Percentiles rank a stretch among this genome's conserved stretches.
Evolutionary conservation across 2,888 invertebrate genomes (phyloP).

Genomic region (Lithophane semibrunnea): DNA sequence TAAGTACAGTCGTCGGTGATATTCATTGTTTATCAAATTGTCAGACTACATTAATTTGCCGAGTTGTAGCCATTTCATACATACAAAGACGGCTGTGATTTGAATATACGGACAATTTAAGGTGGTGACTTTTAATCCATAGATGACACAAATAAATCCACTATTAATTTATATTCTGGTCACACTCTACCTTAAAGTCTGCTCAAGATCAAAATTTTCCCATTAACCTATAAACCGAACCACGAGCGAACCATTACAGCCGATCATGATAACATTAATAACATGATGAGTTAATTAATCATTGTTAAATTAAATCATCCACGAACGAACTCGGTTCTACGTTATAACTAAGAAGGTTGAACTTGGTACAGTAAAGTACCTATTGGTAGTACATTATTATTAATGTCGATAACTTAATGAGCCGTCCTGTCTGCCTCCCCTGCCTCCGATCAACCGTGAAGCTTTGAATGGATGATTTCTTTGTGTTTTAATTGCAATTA

Average conservation of each 20-base stretch:
- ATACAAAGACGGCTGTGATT: neutral
- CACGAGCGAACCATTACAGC: conserved; percentile 46
- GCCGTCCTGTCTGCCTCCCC: conserved; percentile 60
- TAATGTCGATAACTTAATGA: conserved; percentile 70
- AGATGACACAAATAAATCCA: neutral
- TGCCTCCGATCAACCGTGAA: conserved; percentile 47
- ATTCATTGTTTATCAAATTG: neutral
- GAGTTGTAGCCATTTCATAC: neutral
- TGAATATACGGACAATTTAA: neutral
- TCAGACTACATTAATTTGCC: no score
- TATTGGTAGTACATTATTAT: conserved; percentile 57
- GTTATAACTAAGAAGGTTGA: conserved; percentile 45
- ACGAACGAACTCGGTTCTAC: conserved; percentile 31
- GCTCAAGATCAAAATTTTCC: conserved; percentile 20
- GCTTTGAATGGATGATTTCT: conserved; percentile 50
- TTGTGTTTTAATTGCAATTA: conserved; percentile 60
- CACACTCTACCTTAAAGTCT: neutral
- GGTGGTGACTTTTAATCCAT: neutral
- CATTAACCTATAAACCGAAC: conserved; percentile 38
- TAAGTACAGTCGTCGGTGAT: neutral
- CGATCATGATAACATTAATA: conserved; percentile 59
- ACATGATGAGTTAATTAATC: conserved; percentile 59
- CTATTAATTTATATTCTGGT: neutral
- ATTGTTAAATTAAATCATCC: conserved; percentile 59
- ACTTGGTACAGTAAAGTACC: conserved; percentile 37